Evolutionary conservation across 2,888 invertebrate species (phyloP), one percentile per base, ranked within the genome.

Genomic region (Aphelenchoides bicaudatus): DNA sequence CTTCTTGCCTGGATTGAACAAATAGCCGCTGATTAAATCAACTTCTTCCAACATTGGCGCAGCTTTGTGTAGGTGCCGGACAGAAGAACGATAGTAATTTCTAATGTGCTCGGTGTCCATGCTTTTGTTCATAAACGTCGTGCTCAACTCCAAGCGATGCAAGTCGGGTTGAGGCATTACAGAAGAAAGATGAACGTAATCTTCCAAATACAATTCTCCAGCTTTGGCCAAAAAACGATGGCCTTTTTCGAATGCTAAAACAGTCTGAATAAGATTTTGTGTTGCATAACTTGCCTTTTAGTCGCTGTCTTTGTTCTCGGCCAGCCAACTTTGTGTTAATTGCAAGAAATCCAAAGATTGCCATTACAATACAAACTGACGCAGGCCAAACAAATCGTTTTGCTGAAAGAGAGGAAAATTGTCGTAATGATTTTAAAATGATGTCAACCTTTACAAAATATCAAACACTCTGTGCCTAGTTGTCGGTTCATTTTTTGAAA

Each of bases 241-340:
- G 23, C 25, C 43, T 43, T 43, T 43, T 43, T 43, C 43, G 43
- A 43, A 43, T 43, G 43, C 43, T 43, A 25, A n/a, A 43, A 43
- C 16, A 10, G n/a, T n/a, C n/a, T n/a, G n/a, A n/a, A n/a, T n/a
- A n/a, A n/a, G n/a, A n/a, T n/a, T n/a, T n/a, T n/a, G n/a, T n/a
- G n/a, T n/a, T n/a, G n/a, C n/a, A n/a, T n/a, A n/a, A n/a, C n/a
- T n/a, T n/a, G n/a, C n/a, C n/a, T n/a, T n/a, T n/a, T n/a, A n/a
- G n/a, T n/a, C n/a, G n/a, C n/a, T n/a, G n/a, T n/a, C n/a, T n/a
- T n/a, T n/a, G n/a, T n/a, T n/a, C n/a, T n/a, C n/a, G n/a, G n/a
- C n/a, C n/a, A n/a, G n/a, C n/a, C n/a, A n/a, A n/a, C n/a, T n/a
- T n/a, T n/a, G n/a, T n/a, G n/a, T n/a, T n/a, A n/a, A n/a, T n/a